Base-by-base conservation (phyloP, 1,140 invertebrate species). In the Heliconius eleuchia region DNA sequence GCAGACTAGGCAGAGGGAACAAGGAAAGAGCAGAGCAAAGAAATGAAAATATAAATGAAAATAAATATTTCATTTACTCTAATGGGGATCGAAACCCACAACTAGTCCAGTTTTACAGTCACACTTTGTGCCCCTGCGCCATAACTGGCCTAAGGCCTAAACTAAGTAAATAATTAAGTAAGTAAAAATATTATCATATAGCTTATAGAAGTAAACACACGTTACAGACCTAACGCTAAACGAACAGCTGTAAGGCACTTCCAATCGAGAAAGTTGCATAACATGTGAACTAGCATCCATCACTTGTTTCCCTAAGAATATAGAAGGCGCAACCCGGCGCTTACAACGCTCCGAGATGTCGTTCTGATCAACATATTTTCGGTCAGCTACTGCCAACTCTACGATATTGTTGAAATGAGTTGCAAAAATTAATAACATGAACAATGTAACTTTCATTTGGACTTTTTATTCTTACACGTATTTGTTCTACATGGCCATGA, bases 261-360 rank as follows among this genome's bases (percentile, higher is more conserved):
- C 89, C 50, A 90, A 71, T 52, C 81, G 84, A 0, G 91, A 89
- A 79, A 93, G 92, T 27, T 90, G 87, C 27, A 94, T 73, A 8
- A 92, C 84, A 74, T 92, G 81, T 0, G 91, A 86, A 57, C 88
- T 87, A 8, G 88, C 88, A 2, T 89, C 88, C 19, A 87, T 80
- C 2, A 92, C 85, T 76, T 88, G 82, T 39, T 86, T 85, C 2
- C 91, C 90, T 6, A 93, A 82, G 57, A 93, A 92, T 34, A 94
- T 81, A 1, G 92, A 93, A 0, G 91, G 90, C 37, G 89, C 76
- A 11, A 89, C 91, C 0, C 85, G 82, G 0, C 92, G 85, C 30
- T 85, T 84, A 75, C 92, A 94, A 50, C 90, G 82, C 74, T 94
- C 92, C 1, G 92, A 94, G 27, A 93, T 81, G 34, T 94, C 91